These are phyloP conservation scores for Leptobrachium leishanense DNA, from an alignment of 2,113 vertebrate genomes.

Conservation along the genomic window DNA sequence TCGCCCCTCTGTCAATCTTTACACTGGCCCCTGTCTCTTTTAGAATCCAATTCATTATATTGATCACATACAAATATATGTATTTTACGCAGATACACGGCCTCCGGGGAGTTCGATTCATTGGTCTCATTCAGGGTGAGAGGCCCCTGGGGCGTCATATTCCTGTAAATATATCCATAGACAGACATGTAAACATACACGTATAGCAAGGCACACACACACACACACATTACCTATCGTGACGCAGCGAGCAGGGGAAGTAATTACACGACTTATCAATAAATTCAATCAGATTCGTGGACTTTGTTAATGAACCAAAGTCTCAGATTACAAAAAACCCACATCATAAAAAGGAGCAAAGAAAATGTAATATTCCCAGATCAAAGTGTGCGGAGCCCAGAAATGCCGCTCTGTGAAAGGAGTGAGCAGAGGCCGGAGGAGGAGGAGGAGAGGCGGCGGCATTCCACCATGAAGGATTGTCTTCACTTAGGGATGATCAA, in stretches of 20 bases:
- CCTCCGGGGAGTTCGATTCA: too few relatives aligned
- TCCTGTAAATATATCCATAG: background rate
- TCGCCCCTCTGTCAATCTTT: too few relatives aligned
- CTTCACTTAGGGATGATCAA: conserved; percentile 45
- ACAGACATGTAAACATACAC: background rate
- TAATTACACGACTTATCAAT: conserved; percentile 42
- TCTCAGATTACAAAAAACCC: conserved; percentile 35
- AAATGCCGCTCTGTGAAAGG: conserved; percentile 31
- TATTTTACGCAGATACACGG: too few relatives aligned
- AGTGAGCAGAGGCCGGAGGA: background rate
- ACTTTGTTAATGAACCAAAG: conserved; percentile 28
- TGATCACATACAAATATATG: too few relatives aligned
- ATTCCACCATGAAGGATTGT: conserved; percentile 49
- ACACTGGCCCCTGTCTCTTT: too few relatives aligned
- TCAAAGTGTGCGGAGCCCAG: conserved; percentile 42
- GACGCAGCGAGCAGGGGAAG: conserved; percentile 2
- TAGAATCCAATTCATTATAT: too few relatives aligned
- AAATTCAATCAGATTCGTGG: conserved; percentile 21
- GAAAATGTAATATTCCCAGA: conserved; percentile 38
- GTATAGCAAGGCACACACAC: background rate
- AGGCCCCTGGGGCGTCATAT: too few relatives aligned
- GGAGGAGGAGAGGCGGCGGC: conserved; percentile 40
- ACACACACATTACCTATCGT: too few relatives aligned
- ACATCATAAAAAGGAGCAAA: conserved; percentile 30
- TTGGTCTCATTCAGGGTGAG: too few relatives aligned